Evolutionary conservation across 2,888 invertebrate genomes (phyloP).

Genomic region (Eucriotettix oculatus): DNA sequence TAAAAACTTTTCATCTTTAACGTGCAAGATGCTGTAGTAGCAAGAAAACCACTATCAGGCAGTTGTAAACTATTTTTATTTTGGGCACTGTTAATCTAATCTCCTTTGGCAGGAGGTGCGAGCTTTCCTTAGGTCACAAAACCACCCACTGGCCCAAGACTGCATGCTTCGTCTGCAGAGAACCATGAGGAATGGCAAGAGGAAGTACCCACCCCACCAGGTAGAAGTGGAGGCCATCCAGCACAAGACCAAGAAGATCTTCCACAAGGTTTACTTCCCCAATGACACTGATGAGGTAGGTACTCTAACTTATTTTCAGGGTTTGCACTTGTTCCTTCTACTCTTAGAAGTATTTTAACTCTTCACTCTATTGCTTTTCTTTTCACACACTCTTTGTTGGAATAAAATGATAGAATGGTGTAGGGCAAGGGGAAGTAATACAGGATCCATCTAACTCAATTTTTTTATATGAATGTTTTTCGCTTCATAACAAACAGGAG

Average conservation of each 20-base stretch:
- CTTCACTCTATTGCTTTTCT: too few relatives aligned
- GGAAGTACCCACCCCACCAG: constrained; percentile 74
- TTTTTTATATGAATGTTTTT: too few relatives aligned
- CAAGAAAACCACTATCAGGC: neutral
- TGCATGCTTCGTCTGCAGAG: constrained; percentile 67
- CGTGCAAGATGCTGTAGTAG: too few relatives aligned
- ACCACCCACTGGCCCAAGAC: constrained; percentile 58
- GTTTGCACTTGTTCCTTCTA: too few relatives aligned
- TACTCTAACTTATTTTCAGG: neutral
- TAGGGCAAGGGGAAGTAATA: too few relatives aligned
- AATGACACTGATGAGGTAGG: constrained; percentile 72
- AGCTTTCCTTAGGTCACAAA: constrained; percentile 57
- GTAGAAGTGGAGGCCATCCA: constrained; percentile 93
- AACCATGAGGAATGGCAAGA: constrained; percentile 53
- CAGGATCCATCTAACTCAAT: too few relatives aligned
- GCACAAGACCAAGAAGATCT: constrained; percentile 83
- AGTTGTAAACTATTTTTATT: neutral
- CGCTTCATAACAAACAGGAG: too few relatives aligned
- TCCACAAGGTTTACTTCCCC: constrained; percentile 91
- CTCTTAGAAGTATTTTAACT: too few relatives aligned
- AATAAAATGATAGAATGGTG: too few relatives aligned
- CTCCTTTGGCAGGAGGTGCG: constrained; percentile 37
- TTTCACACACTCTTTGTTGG: too few relatives aligned
- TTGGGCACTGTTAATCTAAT: neutral
- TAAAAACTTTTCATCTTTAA: neutral